These are phyloP conservation scores for Myrmecophaga tridactyla DNA, from an alignment of 2,113 vertebrate species.

Conservation along the genomic window DNA sequence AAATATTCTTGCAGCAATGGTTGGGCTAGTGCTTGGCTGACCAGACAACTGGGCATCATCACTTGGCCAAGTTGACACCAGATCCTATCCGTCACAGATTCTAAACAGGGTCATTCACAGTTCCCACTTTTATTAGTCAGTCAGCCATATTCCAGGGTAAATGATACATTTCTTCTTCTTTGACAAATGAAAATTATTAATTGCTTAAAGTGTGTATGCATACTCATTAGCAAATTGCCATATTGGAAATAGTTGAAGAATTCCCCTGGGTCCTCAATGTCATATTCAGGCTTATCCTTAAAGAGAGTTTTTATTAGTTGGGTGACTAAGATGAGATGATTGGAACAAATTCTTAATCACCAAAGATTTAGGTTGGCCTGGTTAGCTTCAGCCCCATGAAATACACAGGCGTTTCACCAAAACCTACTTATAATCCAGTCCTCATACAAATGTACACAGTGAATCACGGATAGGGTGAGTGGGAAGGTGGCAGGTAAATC, in stretches of 20 bases:
- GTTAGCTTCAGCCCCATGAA: neutral
- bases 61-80: too few relatives aligned
- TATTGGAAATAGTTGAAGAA: too few relatives aligned
- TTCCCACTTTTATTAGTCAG: neutral
- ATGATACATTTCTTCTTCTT: neutral
- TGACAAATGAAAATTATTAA: neutral
- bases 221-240: neutral
- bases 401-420: neutral
- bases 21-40: too few relatives aligned
- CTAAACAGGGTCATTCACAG: neutral
- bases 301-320: neutral
- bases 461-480: neutral
- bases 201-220: neutral
- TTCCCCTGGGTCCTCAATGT: neutral
- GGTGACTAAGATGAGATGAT: neutral
- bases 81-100: too few relatives aligned
- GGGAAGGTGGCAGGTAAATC: neutral
- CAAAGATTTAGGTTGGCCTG: neutral
- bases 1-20: too few relatives aligned
- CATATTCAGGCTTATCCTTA: neutral
- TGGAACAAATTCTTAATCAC: neutral
- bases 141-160: neutral
- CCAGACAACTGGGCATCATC: too few relatives aligned
- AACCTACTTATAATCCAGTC: slow-evolving; percentile 7
- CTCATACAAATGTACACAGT: neutral